Evolutionary conservation across 2,888 invertebrate genomes (phyloP).

Genomic region (Cosmia pyralina): DNA sequence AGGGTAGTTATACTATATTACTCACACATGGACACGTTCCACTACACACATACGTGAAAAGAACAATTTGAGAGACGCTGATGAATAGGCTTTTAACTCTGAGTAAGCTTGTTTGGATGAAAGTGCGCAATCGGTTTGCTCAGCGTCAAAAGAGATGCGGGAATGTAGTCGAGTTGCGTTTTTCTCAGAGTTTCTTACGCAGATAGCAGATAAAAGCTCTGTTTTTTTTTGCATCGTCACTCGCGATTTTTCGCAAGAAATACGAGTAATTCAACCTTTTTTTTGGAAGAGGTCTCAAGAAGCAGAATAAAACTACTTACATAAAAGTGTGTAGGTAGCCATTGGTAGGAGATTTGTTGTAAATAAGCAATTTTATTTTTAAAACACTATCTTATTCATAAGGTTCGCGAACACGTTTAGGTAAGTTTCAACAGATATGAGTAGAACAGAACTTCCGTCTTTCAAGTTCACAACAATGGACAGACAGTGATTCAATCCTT

Average conservation of each 20-base stretch:
- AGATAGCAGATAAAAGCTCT: constrained; percentile 32
- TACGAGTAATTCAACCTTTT: neutral
- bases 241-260: constrained; percentile 6
- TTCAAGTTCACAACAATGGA: constrained; percentile 15
- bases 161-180: constrained; percentile 52
- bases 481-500: neutral
- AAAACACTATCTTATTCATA: neutral
- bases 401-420: neutral
- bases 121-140: constrained; percentile 54
- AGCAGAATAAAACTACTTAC: neutral
- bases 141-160: constrained; percentile 51
- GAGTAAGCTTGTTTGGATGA: constrained; percentile 61
- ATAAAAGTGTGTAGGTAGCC: neutral
- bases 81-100: constrained; percentile 66
- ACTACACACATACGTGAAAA: constrained; percentile 36
- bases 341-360: neutral
- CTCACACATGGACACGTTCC: neutral
- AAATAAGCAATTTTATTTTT: neutral
- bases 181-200: constrained; percentile 29
- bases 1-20: neutral
- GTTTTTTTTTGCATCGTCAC: constrained; percentile 26
- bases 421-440: neutral
- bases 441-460: constrained; percentile 11
- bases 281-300: neutral
- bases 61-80: constrained; percentile 58